A percentile compares a stretch with the other conserved stretches of the same genome.
These are phyloP conservation scores for Laspeyria flexula DNA, from an alignment of 2,888 invertebrate genomes.

Conservation along the genomic window DNA sequence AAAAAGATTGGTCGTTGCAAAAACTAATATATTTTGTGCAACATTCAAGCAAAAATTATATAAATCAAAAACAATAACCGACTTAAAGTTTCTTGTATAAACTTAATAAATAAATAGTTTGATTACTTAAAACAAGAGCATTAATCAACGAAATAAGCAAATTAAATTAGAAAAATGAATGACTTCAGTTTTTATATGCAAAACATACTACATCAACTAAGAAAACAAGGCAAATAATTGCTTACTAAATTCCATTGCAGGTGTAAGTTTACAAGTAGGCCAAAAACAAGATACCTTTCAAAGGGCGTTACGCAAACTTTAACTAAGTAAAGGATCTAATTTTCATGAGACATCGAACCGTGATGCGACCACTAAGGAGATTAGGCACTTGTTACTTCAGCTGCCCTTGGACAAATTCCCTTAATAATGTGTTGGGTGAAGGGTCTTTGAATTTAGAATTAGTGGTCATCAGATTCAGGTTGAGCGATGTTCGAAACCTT, in stretches of 20 bases:
- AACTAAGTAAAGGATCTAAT: constrained; percentile 60
- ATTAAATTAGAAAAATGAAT: no score
- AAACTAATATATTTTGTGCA: no score
- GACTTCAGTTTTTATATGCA: no score
- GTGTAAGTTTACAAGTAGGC: constrained; percentile 19
- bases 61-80: no score
- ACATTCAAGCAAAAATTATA: no score
- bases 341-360: constrained; percentile 70
- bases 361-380: constrained; percentile 68
- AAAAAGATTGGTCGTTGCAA: no score
- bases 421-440: constrained; percentile 56
- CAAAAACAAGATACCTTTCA: constrained; percentile 26
- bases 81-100: no score
- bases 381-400: constrained; percentile 68
- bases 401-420: constrained; percentile 51
- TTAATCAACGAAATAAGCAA: no score
- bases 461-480: constrained; percentile 53
- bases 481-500: constrained; percentile 32
- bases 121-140: no score
- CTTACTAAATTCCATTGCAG: not conserved
- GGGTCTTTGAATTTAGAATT: constrained; percentile 56
- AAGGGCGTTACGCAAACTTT: constrained; percentile 48
- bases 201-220: no score
- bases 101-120: no score
- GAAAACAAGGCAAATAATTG: not conserved